Percentiles rank a stretch among this genome's conserved stretches.
These are phyloP conservation scores for Drosophila diplacantha DNA, from an alignment of 2,888 invertebrate genomes.

Conservation along the genomic window DNA sequence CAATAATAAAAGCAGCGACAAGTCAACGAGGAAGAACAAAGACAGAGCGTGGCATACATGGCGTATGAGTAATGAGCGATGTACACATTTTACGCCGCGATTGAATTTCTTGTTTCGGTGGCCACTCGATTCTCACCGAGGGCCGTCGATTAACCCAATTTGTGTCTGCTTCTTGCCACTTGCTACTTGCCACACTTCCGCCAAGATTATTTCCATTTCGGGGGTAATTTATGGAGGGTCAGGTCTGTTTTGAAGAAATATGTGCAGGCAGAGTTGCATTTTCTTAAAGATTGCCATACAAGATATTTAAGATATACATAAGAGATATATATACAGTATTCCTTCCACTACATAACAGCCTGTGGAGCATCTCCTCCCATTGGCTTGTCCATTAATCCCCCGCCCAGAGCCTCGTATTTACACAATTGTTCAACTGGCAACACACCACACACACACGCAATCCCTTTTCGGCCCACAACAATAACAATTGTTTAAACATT, in stretches of 20 bases:
- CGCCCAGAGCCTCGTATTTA: slow-evolving; percentile 1
- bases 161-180: background rate
- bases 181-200: slow-evolving; percentile 12
- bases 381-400: background rate
- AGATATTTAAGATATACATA: background rate
- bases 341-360: background rate
- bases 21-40: slow-evolving; percentile 18
- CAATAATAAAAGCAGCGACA: slow-evolving; percentile 7
- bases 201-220: slow-evolving; percentile 3
- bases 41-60: slow-evolving; percentile 28
- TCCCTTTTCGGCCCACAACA: slow-evolving; percentile 14
- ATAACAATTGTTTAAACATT: slow-evolving; percentile 55
- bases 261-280: background rate
- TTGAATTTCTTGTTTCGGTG: background rate
- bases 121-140: background rate
- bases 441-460: background rate
- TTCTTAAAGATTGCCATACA: background rate
- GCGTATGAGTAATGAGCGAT: slow-evolving; percentile 40
- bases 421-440: slow-evolving; percentile 16
- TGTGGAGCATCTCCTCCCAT: background rate
- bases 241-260: background rate
- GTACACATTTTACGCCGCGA: slow-evolving; percentile 5
- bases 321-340: background rate
- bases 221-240: slow-evolving; percentile 7
- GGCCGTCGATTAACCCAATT: slow-evolving; percentile 38